phyloP scores from a whole-genome alignment of 2,888 invertebrate genomes.

The Halictus quadricinctus region DNA sequence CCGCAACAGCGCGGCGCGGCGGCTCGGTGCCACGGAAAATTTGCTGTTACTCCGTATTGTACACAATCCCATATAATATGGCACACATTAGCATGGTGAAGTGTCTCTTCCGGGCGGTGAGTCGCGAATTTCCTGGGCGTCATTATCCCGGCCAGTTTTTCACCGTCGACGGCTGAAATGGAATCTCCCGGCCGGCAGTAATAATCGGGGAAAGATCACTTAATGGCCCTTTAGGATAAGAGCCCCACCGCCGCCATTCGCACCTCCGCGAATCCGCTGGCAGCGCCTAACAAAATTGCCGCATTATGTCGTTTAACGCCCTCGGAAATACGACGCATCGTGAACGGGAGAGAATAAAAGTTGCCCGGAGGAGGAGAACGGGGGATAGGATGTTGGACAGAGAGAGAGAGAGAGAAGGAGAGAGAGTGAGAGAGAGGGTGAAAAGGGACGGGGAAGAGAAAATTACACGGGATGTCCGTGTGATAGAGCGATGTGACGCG shows the following conservation, averaged over 20 bases:
- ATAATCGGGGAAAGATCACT: constrained; percentile 72
- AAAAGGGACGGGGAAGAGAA: constrained; percentile 32
- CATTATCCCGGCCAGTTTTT: constrained; percentile 36
- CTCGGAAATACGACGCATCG: constrained; percentile 52
- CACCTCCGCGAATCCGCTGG: constrained; percentile 66
- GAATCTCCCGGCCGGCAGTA: constrained; percentile 62
- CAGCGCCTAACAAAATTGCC: constrained; percentile 71
- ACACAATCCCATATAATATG: constrained; percentile 42
- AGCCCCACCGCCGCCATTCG: constrained; percentile 54
- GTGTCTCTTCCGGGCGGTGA: constrained; percentile 29
- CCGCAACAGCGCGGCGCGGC: background rate
- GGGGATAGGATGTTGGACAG: background rate
- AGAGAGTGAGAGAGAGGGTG: background rate
- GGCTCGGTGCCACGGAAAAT: constrained; percentile 22
- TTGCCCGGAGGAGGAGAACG: background rate
- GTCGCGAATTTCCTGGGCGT: constrained; percentile 30
- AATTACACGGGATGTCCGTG: constrained; percentile 58
- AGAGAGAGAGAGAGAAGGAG: background rate
- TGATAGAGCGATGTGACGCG: constrained; percentile 45
- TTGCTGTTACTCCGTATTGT: constrained; percentile 40
- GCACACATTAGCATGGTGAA: constrained; percentile 38
- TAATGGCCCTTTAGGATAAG: constrained; percentile 66
- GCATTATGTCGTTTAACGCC: constrained; percentile 70
- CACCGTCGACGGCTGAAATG: constrained; percentile 47
- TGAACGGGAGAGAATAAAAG: constrained; percentile 42